These are phyloP conservation scores for Eupithecia exiguata DNA, from an alignment of 2,888 invertebrate species.

Conservation along the genomic window DNA sequence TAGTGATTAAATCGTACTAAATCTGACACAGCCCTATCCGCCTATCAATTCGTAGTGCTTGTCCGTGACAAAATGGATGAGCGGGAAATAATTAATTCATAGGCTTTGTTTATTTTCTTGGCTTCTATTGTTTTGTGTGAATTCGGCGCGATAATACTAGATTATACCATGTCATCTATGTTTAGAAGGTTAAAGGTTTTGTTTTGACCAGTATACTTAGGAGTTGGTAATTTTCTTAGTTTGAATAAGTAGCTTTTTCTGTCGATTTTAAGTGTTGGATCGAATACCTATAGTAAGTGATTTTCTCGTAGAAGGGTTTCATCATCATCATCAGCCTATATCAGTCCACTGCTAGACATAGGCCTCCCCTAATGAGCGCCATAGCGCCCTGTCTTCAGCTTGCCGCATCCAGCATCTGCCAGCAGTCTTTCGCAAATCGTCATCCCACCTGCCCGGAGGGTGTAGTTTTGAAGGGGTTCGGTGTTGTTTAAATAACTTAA, in stretches of 20 bases:
- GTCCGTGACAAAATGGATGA: slow-evolving; percentile 55
- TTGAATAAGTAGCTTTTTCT: neutral
- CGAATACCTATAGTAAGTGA: neutral
- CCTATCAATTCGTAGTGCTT: slow-evolving; percentile 47
- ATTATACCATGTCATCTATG: neutral
- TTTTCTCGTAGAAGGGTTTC: neutral
- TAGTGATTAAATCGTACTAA: slow-evolving; percentile 5
- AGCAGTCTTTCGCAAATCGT: no score
- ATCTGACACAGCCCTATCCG: slow-evolving; percentile 42
- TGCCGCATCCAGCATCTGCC: no score
- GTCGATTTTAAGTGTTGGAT: neutral
- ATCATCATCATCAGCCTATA: no score
- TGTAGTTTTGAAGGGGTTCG: no score
- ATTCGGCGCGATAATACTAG: slow-evolving; percentile 16
- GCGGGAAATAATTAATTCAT: slow-evolving; percentile 53
- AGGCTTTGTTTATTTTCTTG: slow-evolving; percentile 48
- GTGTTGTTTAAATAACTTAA: no score
- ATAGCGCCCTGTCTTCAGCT: no score
- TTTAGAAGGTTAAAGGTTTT: neutral
- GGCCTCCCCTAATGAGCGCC: no score
- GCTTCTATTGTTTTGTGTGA: slow-evolving; percentile 29
- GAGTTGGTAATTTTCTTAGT: neutral
- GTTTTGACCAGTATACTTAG: neutral
- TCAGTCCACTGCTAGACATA: no score
- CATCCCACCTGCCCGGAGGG: no score